phyloP scores from a whole-genome alignment of 1,140 invertebrate species.

The Sarcophaga peregrina region DNA sequence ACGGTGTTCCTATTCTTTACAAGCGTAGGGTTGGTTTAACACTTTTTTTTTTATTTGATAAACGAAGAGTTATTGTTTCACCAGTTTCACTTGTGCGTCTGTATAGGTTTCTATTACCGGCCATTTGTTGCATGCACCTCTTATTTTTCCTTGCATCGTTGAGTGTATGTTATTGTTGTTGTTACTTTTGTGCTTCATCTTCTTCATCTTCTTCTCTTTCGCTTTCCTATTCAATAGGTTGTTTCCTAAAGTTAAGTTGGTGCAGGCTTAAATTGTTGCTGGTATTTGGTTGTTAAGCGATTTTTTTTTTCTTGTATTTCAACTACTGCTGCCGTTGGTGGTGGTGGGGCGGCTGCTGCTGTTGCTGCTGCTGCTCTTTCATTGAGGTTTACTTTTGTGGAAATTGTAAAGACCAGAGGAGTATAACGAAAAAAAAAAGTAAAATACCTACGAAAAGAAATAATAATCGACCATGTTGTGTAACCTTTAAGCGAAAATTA shows the following conservation, averaged over 20 bases:
- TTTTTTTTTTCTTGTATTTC: neutral
- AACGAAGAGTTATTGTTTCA: constrained; percentile 13
- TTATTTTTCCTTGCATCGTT: neutral
- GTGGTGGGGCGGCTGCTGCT: neutral
- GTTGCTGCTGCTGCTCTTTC: neutral
- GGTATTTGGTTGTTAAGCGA: neutral
- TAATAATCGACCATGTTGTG: constrained; percentile 40
- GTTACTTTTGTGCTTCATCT: too few relatives aligned
- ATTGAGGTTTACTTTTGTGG: constrained; percentile 8
- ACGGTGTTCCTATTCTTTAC: too few relatives aligned
- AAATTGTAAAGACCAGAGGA: neutral
- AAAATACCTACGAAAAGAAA: neutral
- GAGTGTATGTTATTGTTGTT: too few relatives aligned
- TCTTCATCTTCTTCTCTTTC: too few relatives aligned
- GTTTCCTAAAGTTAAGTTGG: too few relatives aligned
- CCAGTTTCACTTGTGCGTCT: constrained; percentile 11
- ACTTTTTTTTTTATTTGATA: too few relatives aligned
- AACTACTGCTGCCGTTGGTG: neutral
- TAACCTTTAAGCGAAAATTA: constrained; percentile 39
- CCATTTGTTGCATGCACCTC: constrained; percentile 25
- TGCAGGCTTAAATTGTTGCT: neutral
- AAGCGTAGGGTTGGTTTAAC: too few relatives aligned
- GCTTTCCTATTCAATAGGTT: too few relatives aligned
- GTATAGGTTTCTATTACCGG: constrained; percentile 13
- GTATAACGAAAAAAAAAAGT: too few relatives aligned